phyloP scores from a whole-genome alignment of 2,888 invertebrate species.

The Erebia palarica region DNA sequence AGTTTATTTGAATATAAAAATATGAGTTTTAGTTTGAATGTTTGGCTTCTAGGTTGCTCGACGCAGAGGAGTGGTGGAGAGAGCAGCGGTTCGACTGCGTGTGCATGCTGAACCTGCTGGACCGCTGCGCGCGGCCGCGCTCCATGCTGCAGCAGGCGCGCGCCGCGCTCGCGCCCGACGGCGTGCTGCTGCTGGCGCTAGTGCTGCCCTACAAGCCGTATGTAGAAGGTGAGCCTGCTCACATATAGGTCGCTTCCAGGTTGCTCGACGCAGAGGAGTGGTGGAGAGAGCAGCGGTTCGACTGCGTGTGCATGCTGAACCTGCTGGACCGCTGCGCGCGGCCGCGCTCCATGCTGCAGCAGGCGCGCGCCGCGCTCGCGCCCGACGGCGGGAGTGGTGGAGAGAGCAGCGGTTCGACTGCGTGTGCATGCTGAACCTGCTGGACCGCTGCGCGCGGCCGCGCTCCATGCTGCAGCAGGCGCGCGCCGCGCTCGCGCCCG shows the following conservation, averaged over 20 bases:
- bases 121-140: slow-evolving; percentile 94
- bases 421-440: slow-evolving; percentile 94
- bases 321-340: slow-evolving; percentile 95
- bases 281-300: slow-evolving; percentile 86
- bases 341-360: slow-evolving; percentile 89
- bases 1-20: no score
- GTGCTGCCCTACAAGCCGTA: slow-evolving; percentile 97
- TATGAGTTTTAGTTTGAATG: not conserved
- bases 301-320: slow-evolving; percentile 95
- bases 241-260: slow-evolving; percentile 61
- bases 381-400: slow-evolving; percentile 88
- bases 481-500: slow-evolving; percentile 86
- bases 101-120: slow-evolving; percentile 95
- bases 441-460: slow-evolving; percentile 96
- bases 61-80: slow-evolving; percentile 86
- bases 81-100: slow-evolving; percentile 88
- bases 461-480: slow-evolving; percentile 90
- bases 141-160: slow-evolving; percentile 90
- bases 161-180: slow-evolving; percentile 86
- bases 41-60: slow-evolving; percentile 83
- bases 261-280: slow-evolving; percentile 86
- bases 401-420: slow-evolving; percentile 85
- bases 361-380: slow-evolving; percentile 87
- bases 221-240: slow-evolving; percentile 88
- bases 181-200: slow-evolving; percentile 91